Percentiles rank a stretch among this genome's conserved stretches.
These are phyloP conservation scores for Myiothlypis chrysogaster DNA, from an alignment of 2,797 vertebrate species.

Conservation along the genomic window DNA sequence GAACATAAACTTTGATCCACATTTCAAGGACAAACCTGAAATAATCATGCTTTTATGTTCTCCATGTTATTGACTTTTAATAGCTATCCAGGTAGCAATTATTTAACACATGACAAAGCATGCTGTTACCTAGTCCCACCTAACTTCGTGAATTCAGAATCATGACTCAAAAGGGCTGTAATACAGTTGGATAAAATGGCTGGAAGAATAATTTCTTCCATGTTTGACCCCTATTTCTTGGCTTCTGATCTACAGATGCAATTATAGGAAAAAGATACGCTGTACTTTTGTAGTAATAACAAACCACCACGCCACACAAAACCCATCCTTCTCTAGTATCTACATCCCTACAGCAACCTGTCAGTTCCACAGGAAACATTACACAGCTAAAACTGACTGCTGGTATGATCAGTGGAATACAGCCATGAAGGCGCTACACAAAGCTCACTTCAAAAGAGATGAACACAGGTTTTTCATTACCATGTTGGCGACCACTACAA, in stretches of 20 bases:
- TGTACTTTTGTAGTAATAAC: background rate
- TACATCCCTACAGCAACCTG: background rate
- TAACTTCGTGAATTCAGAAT: background rate
- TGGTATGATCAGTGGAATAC: background rate
- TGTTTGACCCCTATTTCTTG: background rate
- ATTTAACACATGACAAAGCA: slow-evolving; percentile 19
- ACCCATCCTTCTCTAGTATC: background rate
- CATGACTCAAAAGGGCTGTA: background rate
- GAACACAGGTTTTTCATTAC: background rate
- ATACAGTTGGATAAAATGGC: background rate
- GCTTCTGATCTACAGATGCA: background rate
- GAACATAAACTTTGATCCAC: slow-evolving; percentile 7
- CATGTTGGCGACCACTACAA: background rate
- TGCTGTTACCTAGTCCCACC: background rate
- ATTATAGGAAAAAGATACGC: background rate
- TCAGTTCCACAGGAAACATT: background rate
- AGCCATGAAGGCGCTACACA: background rate
- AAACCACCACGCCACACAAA: background rate
- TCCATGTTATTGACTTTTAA: slow-evolving; percentile 34
- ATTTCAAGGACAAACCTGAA: slow-evolving; percentile 50
- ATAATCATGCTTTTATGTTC: slow-evolving; percentile 2
- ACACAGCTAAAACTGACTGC: fast-evolving
- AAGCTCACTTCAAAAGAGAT: background rate
- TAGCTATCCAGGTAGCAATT: slow-evolving; percentile 9
- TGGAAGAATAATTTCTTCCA: background rate